Conservation (phyloP, 2,888 invertebrate species). For the Micropterix aruncella region DNA sequence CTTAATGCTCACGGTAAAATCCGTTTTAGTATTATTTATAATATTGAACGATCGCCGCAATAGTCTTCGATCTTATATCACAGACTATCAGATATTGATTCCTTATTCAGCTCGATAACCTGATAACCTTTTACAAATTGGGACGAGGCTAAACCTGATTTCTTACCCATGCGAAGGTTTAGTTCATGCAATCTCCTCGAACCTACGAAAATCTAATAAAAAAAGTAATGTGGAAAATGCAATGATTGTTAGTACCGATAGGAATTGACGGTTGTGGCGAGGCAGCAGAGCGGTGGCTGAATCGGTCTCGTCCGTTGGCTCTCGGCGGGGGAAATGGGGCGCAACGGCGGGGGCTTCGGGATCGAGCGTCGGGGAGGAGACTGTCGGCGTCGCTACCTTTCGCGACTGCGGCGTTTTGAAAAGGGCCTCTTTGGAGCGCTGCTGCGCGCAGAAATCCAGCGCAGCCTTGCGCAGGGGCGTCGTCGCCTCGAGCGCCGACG, state of each 20-base stretch:
- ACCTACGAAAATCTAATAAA: no score
- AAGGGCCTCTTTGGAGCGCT: not conserved
- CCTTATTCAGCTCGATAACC: no score
- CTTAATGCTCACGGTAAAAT: no score
- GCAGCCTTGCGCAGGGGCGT: slow-evolving; percentile 17
- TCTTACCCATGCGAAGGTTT: no score
- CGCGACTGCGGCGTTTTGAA: not conserved
- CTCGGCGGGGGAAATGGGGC: slow-evolving; percentile 29
- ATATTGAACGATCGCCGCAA: no score
- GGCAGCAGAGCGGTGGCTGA: slow-evolving; percentile 23
- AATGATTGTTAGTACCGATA: slow-evolving; percentile 41
- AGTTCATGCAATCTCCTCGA: no score
- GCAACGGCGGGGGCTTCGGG: slow-evolving; percentile 26
- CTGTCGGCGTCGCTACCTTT: slow-evolving; percentile 5
- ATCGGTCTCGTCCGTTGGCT: slow-evolving; percentile 15
- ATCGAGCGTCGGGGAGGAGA: slow-evolving; percentile 17
- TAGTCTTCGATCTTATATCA: no score
- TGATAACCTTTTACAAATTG: no score
- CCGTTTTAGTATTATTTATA: no score
- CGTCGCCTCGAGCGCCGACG: slow-evolving; percentile 22
- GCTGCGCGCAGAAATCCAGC: slow-evolving; percentile 12
- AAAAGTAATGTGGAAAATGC: no score
- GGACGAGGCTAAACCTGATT: no score
- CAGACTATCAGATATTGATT: no score
- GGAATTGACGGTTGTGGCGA: slow-evolving; percentile 40